A percentile compares a stretch with the other conserved stretches of the same genome.
Evolutionary conservation across 2,113 vertebrate genomes (phyloP).

Genomic region (Crotophaga sulcirostris): DNA sequence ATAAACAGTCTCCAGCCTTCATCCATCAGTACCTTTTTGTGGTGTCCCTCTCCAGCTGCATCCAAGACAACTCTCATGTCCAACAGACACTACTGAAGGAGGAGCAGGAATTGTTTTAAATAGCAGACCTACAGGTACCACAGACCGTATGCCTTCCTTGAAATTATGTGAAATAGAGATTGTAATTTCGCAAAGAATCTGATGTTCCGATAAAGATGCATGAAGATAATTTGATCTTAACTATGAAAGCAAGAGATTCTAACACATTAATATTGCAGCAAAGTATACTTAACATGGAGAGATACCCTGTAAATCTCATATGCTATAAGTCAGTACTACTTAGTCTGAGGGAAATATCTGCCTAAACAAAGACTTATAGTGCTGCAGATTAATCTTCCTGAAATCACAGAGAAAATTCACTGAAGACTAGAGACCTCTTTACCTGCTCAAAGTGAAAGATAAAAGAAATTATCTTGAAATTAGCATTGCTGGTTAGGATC

Average conservation of each 20-base stretch:
- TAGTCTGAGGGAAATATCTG: neutral
- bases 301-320: no score
- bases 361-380: neutral
- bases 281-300: neutral
- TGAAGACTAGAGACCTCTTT: neutral
- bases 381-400: neutral
- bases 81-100: rapidly evolving
- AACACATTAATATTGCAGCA: neutral
- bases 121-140: neutral
- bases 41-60: neutral
- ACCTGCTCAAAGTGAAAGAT: neutral
- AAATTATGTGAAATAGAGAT: neutral
- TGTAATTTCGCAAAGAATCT: neutral
- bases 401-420: neutral
- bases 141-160: rapidly evolving
- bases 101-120: neutral
- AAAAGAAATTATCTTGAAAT: neutral
- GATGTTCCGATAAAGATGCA: neutral
- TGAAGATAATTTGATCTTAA: neutral
- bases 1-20: neutral
- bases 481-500: neutral
- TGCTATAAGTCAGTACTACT: neutral
- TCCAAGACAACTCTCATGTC: neutral
- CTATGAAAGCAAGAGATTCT: neutral
- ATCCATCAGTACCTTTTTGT: neutral